phyloP scores from a whole-genome alignment of 2,797 vertebrate genomes.

The Cyclura pinguis region DNA sequence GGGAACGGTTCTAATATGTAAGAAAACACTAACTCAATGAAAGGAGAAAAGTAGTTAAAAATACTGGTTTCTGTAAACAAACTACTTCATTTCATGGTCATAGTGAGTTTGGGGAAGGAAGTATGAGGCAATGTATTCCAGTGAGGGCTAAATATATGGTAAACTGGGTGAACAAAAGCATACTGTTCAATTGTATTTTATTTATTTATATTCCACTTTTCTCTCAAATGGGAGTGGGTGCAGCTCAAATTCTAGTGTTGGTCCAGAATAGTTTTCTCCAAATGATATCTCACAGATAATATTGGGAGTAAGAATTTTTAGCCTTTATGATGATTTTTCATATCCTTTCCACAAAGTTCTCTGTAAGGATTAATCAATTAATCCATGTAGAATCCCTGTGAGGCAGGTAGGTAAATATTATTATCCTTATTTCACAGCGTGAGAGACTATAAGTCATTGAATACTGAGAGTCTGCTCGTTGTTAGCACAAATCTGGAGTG shows the following conservation, averaged over 20 bases:
- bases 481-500: constrained; percentile 63
- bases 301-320: constrained; percentile 52
- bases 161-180: constrained; percentile 21
- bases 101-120: constrained; percentile 33
- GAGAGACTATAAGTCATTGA: constrained; percentile 58
- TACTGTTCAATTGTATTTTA: not conserved
- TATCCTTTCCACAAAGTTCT: constrained; percentile 37
- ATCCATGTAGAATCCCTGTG: constrained; percentile 61
- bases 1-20: constrained; percentile 71
- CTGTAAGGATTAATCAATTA: constrained; percentile 70
- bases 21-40: constrained; percentile 65
- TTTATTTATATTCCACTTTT: not conserved
- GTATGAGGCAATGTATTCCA: not conserved
- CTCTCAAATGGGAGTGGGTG: too few species aligned
- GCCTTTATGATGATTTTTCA: constrained; percentile 49
- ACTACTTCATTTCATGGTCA: constrained; percentile 47
- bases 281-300: constrained; percentile 49
- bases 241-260: constrained; percentile 12
- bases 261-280: constrained; percentile 55
- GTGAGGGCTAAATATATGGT: constrained; percentile 17
- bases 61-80: constrained; percentile 53
- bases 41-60: constrained; percentile 62
- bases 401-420: constrained; percentile 59
- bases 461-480: constrained; percentile 61
- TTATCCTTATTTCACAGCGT: constrained; percentile 56